These are phyloP conservation scores for Xanthorhoe spadicearia DNA, from an alignment of 2,888 invertebrate genomes.

Conservation along the genomic window DNA sequence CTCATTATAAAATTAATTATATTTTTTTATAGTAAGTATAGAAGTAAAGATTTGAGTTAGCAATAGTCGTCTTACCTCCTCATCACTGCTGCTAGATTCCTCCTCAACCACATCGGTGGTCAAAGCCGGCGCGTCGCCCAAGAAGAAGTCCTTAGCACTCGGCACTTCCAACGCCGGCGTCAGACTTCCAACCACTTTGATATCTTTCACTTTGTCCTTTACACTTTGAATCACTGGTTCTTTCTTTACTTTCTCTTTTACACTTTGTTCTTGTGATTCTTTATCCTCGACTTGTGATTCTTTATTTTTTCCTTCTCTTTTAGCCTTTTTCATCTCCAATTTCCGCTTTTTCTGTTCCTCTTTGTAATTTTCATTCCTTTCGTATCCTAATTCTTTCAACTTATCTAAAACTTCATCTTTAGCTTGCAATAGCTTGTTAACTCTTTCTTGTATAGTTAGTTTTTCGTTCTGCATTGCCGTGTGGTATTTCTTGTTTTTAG, in stretches of 20 bases:
- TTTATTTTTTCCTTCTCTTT: slow-evolving; percentile 34
- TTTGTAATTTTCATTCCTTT: slow-evolving; percentile 41
- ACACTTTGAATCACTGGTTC: slow-evolving; percentile 20
- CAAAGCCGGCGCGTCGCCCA: slow-evolving; percentile 53
- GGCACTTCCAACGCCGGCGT: slow-evolving; percentile 68
- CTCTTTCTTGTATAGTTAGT: slow-evolving; percentile 56
- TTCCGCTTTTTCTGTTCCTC: slow-evolving; percentile 40
- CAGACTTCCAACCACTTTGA: slow-evolving; percentile 52
- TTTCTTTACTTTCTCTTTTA: slow-evolving; percentile 29
- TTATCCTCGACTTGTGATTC: slow-evolving; percentile 27
- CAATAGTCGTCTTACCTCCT: slow-evolving; percentile 63
- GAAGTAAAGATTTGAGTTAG: neutral
- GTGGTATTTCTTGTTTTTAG: slow-evolving; percentile 67
- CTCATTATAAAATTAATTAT: no score
- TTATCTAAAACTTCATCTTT: slow-evolving; percentile 54
- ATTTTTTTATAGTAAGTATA: no score
- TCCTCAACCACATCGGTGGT: slow-evolving; percentile 46
- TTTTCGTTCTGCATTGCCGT: slow-evolving; percentile 72
- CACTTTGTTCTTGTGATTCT: slow-evolving; percentile 33
- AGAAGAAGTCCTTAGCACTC: slow-evolving; percentile 71
- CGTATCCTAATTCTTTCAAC: slow-evolving; percentile 48
- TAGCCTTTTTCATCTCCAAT: slow-evolving; percentile 39
- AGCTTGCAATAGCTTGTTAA: slow-evolving; percentile 58
- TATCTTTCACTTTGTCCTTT: slow-evolving; percentile 28
- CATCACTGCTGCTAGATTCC: slow-evolving; percentile 72